Evolutionary conservation across 1,140 invertebrate genomes (phyloP), one percentile per base, ranked within the genome.

Genomic region (Drosophila parvula): DNA sequence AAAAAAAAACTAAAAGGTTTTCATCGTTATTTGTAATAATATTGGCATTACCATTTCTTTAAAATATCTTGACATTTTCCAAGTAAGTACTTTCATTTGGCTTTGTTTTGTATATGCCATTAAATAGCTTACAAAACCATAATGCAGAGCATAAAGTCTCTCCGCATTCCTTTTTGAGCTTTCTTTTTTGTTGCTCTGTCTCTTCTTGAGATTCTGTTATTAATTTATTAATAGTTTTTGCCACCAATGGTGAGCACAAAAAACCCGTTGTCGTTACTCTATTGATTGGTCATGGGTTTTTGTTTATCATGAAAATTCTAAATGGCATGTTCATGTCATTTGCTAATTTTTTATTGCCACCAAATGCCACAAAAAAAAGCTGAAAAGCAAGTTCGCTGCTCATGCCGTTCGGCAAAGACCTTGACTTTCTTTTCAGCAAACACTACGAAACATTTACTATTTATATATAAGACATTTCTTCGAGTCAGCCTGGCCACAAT

Each of bases 261-360:
- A 81, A 88, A 74, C 60, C 60, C 53, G 71, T 79, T 76, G 62
- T 34, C 43, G 57, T 71, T 70, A 34, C 68, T 69, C 68, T 71
- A 71, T 71, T 38, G 75, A 53, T 45, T 73, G 62, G 47, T 82
- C 82, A 78, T 78, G 82, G 68, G 55, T 69, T 86, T 80, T 53
- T 68, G 61, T 86, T 86, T 82, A 74, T 77, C 67, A 83, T 77
- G 71, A 88, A 86, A 79, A 82, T 88, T 86, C 79, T 86, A 82
- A 88, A 83, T 88, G 84, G 75, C 71, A 88, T 69, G 76, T 67
- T 67, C 48, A 79, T 79, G 59, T 16, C 70, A 76, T 63, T 86
- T 76, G 76, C 63, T 64, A 88, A 78, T 79, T 88, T 64, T 82
- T 74, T 73, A 82, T 86, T 57, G 55, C 45, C 53, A 47, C 58